Base-by-base conservation (phyloP, 2,888 invertebrate genomes). In the Nephrotoma appendiculata region DNA sequence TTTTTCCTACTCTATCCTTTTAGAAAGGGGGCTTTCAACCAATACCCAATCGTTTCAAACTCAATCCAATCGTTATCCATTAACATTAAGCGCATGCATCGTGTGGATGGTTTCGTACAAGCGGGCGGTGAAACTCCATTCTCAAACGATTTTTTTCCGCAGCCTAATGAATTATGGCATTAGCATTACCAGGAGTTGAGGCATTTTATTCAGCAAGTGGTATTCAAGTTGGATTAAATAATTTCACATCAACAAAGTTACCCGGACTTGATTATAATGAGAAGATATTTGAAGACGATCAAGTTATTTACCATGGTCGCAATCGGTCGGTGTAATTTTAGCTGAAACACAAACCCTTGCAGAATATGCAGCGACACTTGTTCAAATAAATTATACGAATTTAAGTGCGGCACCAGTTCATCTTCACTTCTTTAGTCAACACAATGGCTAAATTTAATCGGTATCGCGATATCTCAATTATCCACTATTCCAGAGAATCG, bases 1-100 rank as follows among this genome's bases (percentile, higher is more conserved):
- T n/a, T n/a, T n/a, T n/a, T n/a, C n/a, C n/a, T n/a, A n/a, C n/a
- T n/a, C n/a, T n/a, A n/a, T n/a, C n/a, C n/a, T n/a, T n/a, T 90
- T 96, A 5, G 92, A 94, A 87, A 93, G 97, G 44, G 92, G 92
- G 0, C 90, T 94, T 1, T 96, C 96, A 0, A 93, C 93, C 19
- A 96, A 95, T 0, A 92, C 92, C 5, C 96, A 96, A 90, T 92
- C 92, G 52, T 97, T 93, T 89, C 95, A 95, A 86, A 95, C 95
- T 0, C 94, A 95, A 88, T 93, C 94, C 89, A 92, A 42, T 3
- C 88, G 93, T 85, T 95, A 94, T 93, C 95, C 95, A 0, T n/a
- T n/a, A n/a, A n/a, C n/a, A n/a, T n/a, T n/a, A n/a, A n/a, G n/a
- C n/a, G n/a, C n/a, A n/a, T n/a, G n/a, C n/a, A n/a, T n/a, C 95